Evolutionary conservation across 1,140 invertebrate genomes (phyloP), one percentile per base, ranked within the genome.

Genomic region (Halesus radiatus): DNA sequence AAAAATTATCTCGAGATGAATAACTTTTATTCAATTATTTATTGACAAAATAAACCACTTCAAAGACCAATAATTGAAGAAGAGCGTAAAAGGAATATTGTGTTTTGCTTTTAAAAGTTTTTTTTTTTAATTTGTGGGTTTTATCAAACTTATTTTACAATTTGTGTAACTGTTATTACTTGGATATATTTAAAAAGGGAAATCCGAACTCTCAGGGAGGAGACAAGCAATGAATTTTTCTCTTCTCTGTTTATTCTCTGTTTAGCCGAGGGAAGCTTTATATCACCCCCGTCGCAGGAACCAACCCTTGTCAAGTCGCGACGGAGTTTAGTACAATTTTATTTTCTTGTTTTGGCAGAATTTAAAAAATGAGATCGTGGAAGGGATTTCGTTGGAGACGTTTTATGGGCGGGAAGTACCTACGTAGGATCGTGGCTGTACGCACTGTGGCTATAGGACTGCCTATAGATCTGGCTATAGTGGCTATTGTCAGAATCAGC

Each of bases 281-380:
- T 73, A 56, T 78, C 76, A 78, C 64, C 76, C 37, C 76, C 64
- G 23, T 70, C 64, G 50, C 76, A 58, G 76, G 62, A 68, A 75
- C 62, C 60, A 50, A 82, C 81, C 81, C 81, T 82, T 79, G 76
- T 82, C 81, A 82, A 79, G 80, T 78, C 54, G 56, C 76, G 76
- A 79, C 80, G 81, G 79, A 73, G 70, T 77, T 78, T 82, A 78
- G 81, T 78, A 73, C 60, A 82, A 79, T 82, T 82, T 82, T 82
- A 82, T 82, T 82, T 79, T 82, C 81, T 79, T 82, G 81, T 82
- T 78, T 77, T 78, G 80, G 80, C 54, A 74, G 74, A 77, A 77
- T 77, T 77, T 81, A 73, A 75, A 80, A 80, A 80, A 80, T 45
- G 73, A 80, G 60, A 68, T 18, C 79, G 73, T 54, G 79, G 60